Evolutionary conservation across 2,113 vertebrate genomes (phyloP).

Genomic region (Calidris pugnax): DNA sequence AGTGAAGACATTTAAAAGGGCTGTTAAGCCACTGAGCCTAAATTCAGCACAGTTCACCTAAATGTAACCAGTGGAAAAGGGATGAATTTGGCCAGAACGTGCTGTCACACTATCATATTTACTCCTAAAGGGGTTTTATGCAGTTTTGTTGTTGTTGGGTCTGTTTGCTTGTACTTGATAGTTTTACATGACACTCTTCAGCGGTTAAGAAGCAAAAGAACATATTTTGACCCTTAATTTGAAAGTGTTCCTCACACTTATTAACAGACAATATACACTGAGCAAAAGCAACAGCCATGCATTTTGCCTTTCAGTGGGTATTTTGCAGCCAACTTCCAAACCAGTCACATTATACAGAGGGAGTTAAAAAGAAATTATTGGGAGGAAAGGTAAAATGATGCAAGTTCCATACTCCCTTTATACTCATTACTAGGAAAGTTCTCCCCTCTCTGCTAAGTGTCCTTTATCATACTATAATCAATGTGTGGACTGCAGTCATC

Average conservation of each 20-base stretch:
- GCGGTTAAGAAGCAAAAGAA: neutral
- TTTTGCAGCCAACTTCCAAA: neutral
- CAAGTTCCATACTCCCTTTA: neutral
- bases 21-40: neutral
- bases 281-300: neutral
- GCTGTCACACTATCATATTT: neutral
- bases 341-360: neutral
- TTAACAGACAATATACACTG: neutral
- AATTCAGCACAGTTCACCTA: neutral
- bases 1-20: neutral
- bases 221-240: neutral
- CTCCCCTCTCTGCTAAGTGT: neutral
- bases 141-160: neutral
- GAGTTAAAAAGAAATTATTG: neutral
- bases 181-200: neutral
- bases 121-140: neutral
- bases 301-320: neutral
- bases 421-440: neutral
- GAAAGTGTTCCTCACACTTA: neutral
- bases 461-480: neutral
- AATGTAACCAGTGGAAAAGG: neutral
- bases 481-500: neutral
- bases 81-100: neutral
- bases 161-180: neutral
- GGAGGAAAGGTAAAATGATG: neutral